Conservation (phyloP, 1,140 invertebrate species). For the Tribolium castaneum region DNA sequence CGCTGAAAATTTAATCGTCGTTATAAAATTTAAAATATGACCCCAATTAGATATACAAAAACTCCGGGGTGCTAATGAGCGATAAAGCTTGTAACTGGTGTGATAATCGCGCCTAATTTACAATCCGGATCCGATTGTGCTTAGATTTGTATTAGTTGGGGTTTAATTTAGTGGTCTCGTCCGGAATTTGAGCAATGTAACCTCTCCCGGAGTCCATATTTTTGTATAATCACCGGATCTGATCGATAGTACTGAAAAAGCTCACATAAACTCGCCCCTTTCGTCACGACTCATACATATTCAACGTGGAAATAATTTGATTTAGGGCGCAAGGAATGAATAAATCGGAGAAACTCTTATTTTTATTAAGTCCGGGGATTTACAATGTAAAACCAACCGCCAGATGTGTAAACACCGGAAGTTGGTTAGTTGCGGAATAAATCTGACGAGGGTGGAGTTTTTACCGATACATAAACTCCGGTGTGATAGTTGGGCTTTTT, state of each 20-base stretch:
- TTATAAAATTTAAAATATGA: neutral
- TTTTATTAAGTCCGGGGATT: neutral
- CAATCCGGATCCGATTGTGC: neutral
- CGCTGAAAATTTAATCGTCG: neutral
- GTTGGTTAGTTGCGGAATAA: neutral
- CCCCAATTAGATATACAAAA: neutral
- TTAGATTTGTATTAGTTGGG: conserved; percentile 9
- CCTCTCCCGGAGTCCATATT: neutral
- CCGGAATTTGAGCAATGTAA: neutral
- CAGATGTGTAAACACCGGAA: conserved; percentile 10
- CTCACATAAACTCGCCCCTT: conserved; percentile 1
- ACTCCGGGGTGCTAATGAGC: neutral
- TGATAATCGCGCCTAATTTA: neutral
- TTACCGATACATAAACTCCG: conserved; percentile 29
- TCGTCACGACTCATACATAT: conserved; percentile 13
- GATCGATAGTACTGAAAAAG: conserved; percentile 18
- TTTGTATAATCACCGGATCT: neutral
- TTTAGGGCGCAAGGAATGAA: conserved; percentile 1
- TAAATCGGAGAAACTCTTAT: neutral
- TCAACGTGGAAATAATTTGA: conserved; percentile 6
- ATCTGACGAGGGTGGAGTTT: neutral
- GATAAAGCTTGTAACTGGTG: neutral
- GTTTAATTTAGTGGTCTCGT: neutral
- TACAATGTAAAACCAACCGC: neutral
- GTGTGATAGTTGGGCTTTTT: conserved; percentile 12